A percentile compares a stretch with the other conserved stretches of the same genome.
These are phyloP conservation scores for Drosophila mimetica DNA, from an alignment of 2,888 invertebrate species.

Conservation along the genomic window DNA sequence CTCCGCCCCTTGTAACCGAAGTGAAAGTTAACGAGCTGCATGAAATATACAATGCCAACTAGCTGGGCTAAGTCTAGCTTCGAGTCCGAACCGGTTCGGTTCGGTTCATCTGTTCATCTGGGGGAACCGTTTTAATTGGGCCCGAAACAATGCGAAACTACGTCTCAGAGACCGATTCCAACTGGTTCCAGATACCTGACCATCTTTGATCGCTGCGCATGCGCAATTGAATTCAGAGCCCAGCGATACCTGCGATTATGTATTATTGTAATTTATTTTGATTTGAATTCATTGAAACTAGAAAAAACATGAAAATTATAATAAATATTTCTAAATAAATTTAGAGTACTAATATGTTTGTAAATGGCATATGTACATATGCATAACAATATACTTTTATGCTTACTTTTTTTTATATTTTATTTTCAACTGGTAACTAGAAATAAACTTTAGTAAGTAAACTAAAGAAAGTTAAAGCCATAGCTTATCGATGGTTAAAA, in stretches of 20 bases:
- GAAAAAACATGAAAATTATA: too few species aligned
- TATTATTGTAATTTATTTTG: background rate
- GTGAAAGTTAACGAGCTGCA: conserved; percentile 49
- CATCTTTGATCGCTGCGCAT: conserved; percentile 2
- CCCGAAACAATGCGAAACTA: conserved; percentile 4
- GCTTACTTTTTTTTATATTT: too few species aligned
- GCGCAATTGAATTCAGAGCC: background rate
- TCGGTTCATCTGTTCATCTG: conserved; percentile 1
- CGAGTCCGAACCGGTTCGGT: conserved; percentile 25
- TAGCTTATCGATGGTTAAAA: background rate
- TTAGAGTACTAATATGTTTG: too few species aligned
- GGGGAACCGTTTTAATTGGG: conserved; percentile 30
- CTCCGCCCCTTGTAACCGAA: conserved; percentile 26
- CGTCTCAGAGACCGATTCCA: background rate
- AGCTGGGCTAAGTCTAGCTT: conserved; percentile 31
- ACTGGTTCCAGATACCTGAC: conserved; percentile 25
- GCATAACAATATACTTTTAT: too few species aligned
- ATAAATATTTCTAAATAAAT: too few species aligned
- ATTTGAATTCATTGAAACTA: background rate
- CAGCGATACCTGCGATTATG: background rate
- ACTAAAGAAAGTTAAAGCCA: too few species aligned
- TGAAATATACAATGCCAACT: conserved; percentile 48
- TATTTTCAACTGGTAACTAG: too few species aligned
- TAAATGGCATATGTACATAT: too few species aligned
- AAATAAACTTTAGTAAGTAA: too few species aligned